Percentiles rank a stretch among this genome's conserved stretches.
Evolutionary conservation across 1,140 invertebrate species (phyloP).

Genomic region (Ruditapes philippinarum): DNA sequence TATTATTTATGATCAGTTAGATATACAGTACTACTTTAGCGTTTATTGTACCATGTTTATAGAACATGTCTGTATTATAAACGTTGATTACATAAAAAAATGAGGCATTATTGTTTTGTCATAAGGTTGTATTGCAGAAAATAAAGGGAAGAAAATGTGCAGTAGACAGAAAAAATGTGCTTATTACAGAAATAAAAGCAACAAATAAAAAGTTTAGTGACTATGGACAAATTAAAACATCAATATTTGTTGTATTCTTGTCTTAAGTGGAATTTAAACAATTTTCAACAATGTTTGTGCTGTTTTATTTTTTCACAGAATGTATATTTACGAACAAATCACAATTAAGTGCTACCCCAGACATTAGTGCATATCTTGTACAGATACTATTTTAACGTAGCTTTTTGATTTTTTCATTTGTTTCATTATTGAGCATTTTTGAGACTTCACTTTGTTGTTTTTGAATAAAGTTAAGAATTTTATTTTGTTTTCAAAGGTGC

Average conservation of each 20-base stretch:
- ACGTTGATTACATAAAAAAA: too few relatives aligned
- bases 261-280: too few relatives aligned
- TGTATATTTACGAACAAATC: not conserved
- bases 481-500: slow-evolving; percentile 23
- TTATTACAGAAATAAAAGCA: too few relatives aligned
- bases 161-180: too few relatives aligned
- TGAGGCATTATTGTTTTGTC: too few relatives aligned
- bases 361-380: slow-evolving; percentile 18
- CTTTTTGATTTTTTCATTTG: not conserved
- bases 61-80: not conserved
- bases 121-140: not conserved
- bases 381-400: not conserved
- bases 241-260: too few relatives aligned
- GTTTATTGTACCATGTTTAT: not conserved
- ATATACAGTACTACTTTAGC: not conserved
- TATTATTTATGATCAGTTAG: not conserved
- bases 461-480: not conserved
- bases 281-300: too few relatives aligned
- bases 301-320: not conserved
- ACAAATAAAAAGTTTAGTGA: too few relatives aligned
- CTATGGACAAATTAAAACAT: too few relatives aligned
- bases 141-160: not conserved
- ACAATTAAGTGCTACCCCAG: slow-evolving; percentile 39
- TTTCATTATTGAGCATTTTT: not conserved
- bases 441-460: not conserved